Conservation (phyloP, 2,797 vertebrate species). For the Anniella stebbinsi region DNA sequence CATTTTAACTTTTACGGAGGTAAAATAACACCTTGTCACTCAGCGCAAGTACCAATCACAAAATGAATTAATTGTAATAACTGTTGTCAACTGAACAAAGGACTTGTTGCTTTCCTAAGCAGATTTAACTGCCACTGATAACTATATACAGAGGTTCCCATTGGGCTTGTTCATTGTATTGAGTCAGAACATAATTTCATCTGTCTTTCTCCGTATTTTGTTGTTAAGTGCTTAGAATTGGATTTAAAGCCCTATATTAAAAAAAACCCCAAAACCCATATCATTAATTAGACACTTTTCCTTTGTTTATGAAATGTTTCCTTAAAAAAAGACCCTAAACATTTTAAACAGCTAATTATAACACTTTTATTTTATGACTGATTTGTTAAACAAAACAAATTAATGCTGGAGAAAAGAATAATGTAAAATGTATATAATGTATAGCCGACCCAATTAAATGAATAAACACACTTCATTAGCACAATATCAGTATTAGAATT, state of each 20-base stretch:
- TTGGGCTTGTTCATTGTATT: conserved; percentile 72
- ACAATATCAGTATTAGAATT: not conserved
- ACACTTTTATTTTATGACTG: conserved; percentile 43
- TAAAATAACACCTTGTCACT: conserved; percentile 97
- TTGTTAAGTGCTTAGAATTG: conserved; percentile 72
- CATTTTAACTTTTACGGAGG: conserved; percentile 89
- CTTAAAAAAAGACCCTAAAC: conserved; percentile 48
- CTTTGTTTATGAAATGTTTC: conserved; percentile 54
- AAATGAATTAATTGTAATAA: conserved; percentile 95
- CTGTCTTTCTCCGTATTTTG: conserved; percentile 76
- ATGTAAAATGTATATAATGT: not conserved
- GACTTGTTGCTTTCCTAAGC: conserved; percentile 90
- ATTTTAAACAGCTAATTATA: conserved; percentile 67
- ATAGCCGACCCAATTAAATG: not conserved
- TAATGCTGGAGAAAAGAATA: conserved; percentile 15
- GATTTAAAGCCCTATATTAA: conserved; percentile 68
- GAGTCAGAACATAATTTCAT: conserved; percentile 78
- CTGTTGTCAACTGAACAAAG: conserved; percentile 89
- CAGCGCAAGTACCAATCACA: conserved; percentile 91
- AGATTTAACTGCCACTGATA: conserved; percentile 82
- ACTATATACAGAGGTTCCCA: conserved; percentile 74
- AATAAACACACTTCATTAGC: not conserved
- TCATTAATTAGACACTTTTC: conserved; percentile 67
- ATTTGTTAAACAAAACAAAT: conserved; percentile 60
- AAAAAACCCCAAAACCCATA: conserved; percentile 45